Conservation (phyloP, 2,113 vertebrate genomes). For the Petroica traversi region DNA sequence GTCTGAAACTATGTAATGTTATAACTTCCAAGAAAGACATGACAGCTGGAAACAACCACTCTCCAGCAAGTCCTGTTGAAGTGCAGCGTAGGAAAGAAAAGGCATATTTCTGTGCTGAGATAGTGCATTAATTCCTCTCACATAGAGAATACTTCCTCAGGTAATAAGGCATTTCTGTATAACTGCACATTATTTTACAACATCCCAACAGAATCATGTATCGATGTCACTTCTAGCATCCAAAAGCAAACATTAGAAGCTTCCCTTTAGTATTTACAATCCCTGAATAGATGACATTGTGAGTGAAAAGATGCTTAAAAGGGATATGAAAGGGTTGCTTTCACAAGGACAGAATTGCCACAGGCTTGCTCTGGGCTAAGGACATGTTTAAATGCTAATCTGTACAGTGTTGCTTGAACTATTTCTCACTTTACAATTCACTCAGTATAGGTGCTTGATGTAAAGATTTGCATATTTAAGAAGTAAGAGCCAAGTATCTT, state of each 20-base stretch:
- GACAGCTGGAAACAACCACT: not conserved
- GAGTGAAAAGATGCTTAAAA: not conserved
- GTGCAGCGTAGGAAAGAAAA: not conserved
- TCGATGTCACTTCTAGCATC: not conserved
- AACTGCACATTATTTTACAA: not conserved
- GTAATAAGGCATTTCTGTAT: not conserved
- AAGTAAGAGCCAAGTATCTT: not conserved
- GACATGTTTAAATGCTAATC: not conserved
- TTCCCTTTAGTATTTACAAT: not conserved
- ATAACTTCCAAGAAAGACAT: not conserved
- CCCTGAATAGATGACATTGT: not conserved
- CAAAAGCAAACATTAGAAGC: not conserved
- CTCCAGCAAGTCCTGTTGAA: not conserved
- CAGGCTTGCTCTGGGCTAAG: not conserved
- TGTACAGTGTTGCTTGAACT: not conserved
- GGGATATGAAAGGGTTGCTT: not conserved
- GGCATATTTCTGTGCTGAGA: not conserved
- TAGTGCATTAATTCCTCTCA: not conserved
- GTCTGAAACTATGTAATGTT: constrained; percentile 18
- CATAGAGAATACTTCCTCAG: not conserved
- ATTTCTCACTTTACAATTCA: not conserved
- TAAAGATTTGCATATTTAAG: not conserved
- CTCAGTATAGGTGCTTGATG: not conserved
- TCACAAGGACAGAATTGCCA: not conserved
- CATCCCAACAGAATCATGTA: not conserved